These are phyloP conservation scores for Microcebus jonahi DNA, from an alignment of 2,113 vertebrate species.

Conservation along the genomic window DNA sequence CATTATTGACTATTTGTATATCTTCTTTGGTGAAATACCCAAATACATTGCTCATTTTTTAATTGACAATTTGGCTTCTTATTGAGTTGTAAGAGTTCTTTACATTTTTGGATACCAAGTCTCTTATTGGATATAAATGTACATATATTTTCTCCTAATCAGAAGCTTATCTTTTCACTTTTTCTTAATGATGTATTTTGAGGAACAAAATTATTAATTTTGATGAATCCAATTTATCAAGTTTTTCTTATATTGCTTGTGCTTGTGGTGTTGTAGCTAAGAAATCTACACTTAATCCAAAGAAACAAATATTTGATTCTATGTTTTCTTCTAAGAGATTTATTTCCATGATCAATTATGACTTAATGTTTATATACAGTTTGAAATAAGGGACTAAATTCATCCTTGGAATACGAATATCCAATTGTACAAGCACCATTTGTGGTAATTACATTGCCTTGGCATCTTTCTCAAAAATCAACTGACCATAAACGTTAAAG, in stretches of 20 bases:
- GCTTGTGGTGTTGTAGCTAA: neutral
- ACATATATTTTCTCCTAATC: neutral
- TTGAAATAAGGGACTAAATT: neutral
- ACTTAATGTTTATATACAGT: neutral
- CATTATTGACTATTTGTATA: neutral
- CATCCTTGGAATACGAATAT: neutral
- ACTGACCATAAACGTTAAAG: neutral
- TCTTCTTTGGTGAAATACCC: neutral
- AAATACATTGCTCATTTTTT: neutral
- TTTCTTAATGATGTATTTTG: neutral
- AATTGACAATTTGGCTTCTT: neutral
- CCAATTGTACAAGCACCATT: neutral
- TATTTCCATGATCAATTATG: neutral
- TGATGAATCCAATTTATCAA: neutral
- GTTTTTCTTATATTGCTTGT: neutral
- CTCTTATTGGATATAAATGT: neutral
- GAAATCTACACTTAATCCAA: neutral
- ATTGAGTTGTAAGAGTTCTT: neutral
- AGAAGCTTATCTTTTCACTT: neutral
- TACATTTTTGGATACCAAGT: neutral
- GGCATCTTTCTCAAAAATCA: neutral
- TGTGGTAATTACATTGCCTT: neutral
- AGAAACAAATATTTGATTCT: neutral
- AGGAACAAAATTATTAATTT: neutral
- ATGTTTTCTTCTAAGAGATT: neutral